Evolutionary conservation across 2,113 vertebrate genomes (phyloP).

Genomic region (Myiopsitta monachus): DNA sequence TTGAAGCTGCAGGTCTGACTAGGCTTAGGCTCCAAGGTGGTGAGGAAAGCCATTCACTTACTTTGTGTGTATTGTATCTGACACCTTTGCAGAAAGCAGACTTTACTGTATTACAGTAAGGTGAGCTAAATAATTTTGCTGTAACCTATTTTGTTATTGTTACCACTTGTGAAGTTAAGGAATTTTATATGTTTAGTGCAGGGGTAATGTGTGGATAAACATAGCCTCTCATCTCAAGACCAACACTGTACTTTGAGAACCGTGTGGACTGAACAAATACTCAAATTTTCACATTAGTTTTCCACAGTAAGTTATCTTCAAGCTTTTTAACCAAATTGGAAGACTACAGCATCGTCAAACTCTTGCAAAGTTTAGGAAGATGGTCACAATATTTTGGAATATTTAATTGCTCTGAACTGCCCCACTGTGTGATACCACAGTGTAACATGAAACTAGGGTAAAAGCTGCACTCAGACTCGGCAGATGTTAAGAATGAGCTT

Average conservation of each 20-base stretch:
- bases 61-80: not conserved
- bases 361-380: not conserved
- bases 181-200: not conserved
- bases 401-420: not conserved
- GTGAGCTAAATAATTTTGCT: not conserved
- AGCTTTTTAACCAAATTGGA: not conserved
- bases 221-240: not conserved
- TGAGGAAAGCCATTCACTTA: not conserved
- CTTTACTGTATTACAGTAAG: not conserved
- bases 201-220: rapidly evolving
- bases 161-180: not conserved
- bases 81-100: not conserved
- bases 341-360: not conserved
- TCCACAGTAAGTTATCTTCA: not conserved
- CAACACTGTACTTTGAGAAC: not conserved
- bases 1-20: not conserved
- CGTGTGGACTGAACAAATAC: not conserved
- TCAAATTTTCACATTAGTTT: not conserved
- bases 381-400: not conserved
- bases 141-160: not conserved
- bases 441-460: rapidly evolving
- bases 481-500: not conserved
- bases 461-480: not conserved
- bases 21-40: not conserved
- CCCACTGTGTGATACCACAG: not conserved